A percentile compares a stretch with the other conserved stretches of the same genome.
Conservation (phyloP, 1,140 invertebrate species). For the Linepithema humile region DNA sequence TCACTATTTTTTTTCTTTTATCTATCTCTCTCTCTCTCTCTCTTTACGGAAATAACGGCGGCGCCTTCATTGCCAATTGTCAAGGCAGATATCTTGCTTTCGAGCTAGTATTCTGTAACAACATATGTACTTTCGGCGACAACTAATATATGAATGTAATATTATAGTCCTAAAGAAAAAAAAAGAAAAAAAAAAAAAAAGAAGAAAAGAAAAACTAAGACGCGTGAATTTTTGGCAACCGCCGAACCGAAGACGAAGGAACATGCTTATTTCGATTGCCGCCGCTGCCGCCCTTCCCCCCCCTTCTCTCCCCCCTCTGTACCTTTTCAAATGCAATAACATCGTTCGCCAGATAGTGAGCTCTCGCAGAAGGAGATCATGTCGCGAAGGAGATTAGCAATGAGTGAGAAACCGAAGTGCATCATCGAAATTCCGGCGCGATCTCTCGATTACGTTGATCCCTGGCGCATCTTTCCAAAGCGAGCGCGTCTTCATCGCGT, state of each 20-base stretch:
- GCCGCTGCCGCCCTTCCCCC: conserved; percentile 16
- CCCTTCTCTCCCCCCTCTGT: conserved; percentile 38
- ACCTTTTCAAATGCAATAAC: conserved; percentile 61
- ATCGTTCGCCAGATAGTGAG: conserved; percentile 44
- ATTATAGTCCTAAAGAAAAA: conserved; percentile 31
- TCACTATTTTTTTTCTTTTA: too few relatives aligned
- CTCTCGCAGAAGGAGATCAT: conserved; percentile 50
- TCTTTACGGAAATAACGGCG: conserved; percentile 47
- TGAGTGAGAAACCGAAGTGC: background rate
- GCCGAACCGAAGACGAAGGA: conserved; percentile 18
- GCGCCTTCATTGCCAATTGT: conserved; percentile 37
- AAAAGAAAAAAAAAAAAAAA: too few relatives aligned
- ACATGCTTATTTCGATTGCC: conserved; percentile 52
- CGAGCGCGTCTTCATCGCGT: conserved; percentile 37
- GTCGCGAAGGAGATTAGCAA: conserved; percentile 16
- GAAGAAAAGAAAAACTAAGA: too few relatives aligned
- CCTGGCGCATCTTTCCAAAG: background rate
- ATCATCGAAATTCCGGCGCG: conserved; percentile 29
- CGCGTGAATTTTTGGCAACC: conserved; percentile 32
- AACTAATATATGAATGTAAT: conserved; percentile 30
- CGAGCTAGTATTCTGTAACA: conserved; percentile 50
- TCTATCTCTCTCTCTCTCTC: too few relatives aligned
- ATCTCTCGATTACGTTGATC: conserved; percentile 25
- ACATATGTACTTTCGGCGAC: conserved; percentile 45
- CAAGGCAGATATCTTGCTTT: conserved; percentile 39